These are phyloP conservation scores for Herpailurus yagouaroundi DNA, from an alignment of 2,113 vertebrate species.

Conservation along the genomic window DNA sequence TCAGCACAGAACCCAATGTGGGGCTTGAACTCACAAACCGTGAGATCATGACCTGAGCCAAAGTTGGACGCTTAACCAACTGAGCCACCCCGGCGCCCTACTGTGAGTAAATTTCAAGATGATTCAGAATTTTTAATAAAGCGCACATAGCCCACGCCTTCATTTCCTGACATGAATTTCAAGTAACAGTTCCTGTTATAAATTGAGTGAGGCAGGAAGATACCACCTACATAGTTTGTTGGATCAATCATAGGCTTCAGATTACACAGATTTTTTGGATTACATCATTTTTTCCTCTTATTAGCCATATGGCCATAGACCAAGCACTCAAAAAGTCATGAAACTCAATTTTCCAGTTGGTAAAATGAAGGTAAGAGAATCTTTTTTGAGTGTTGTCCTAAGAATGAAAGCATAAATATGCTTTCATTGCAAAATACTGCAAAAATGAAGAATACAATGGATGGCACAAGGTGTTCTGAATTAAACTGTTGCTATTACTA, in stretches of 20 bases:
- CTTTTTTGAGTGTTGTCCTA: not conserved
- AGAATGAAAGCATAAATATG: not conserved
- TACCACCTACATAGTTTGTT: too few relatives aligned
- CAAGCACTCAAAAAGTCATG: not conserved
- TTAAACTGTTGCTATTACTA: not conserved
- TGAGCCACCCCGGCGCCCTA: too few relatives aligned
- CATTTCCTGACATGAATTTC: not conserved
- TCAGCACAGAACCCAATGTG: too few relatives aligned
- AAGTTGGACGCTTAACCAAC: too few relatives aligned
- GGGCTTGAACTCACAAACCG: too few relatives aligned
- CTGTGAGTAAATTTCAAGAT: not conserved
- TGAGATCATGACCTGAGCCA: too few relatives aligned
- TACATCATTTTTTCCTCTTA: not conserved
- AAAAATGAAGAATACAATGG: not conserved
- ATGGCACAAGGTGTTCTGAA: not conserved
- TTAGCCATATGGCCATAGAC: not conserved
- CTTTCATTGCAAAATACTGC: not conserved
- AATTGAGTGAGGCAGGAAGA: not conserved
- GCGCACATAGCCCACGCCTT: fast-evolving
- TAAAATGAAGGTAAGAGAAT: not conserved
- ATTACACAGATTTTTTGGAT: not conserved
- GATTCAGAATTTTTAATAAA: not conserved
- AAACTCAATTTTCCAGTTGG: not conserved
- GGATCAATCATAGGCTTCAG: not conserved
- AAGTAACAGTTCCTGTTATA: not conserved